These are phyloP conservation scores for Umimayanthus chanpuru DNA, from an alignment of 92 coral and sea anemone species.

Conservation along the genomic window DNA sequence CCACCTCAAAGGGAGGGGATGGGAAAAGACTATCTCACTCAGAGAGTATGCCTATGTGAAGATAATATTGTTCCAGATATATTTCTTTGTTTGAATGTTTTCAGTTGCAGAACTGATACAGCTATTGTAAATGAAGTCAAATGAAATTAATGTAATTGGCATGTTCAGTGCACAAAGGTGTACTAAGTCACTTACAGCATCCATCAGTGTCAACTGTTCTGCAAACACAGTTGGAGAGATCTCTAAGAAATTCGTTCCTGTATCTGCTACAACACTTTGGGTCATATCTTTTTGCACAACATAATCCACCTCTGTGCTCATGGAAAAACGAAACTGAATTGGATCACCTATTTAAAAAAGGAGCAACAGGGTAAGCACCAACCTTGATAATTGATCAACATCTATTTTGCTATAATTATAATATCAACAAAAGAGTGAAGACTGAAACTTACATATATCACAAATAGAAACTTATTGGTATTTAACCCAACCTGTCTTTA, in stretches of 20 bases:
- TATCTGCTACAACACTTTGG: slow-evolving; percentile 25
- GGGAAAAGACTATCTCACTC: too few relatives aligned
- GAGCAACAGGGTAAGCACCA: background rate
- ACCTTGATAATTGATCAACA: too few relatives aligned
- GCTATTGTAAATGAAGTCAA: too few relatives aligned
- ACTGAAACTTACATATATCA: too few relatives aligned
- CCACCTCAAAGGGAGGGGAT: too few relatives aligned
- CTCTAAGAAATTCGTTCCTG: slow-evolving; percentile 49
- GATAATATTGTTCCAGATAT: too few relatives aligned
- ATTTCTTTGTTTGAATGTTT: background rate
- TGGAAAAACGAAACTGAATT: slow-evolving; percentile 60
- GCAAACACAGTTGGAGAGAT: slow-evolving; percentile 72
- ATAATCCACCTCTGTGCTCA: slow-evolving; percentile 57
- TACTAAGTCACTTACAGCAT: slow-evolving; percentile 79
- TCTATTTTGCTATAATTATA: too few relatives aligned
- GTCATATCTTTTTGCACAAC: slow-evolving; percentile 59
- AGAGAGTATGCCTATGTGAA: too few relatives aligned
- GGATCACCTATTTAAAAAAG: slow-evolving; percentile 51
- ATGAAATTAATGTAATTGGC: background rate
- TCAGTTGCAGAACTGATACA: background rate
- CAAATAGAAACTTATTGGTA: too few relatives aligned
- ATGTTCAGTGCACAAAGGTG: background rate
- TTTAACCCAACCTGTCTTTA: too few relatives aligned
- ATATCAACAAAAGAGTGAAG: too few relatives aligned
- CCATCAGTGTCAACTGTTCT: slow-evolving; percentile 92